Evolutionary conservation across 1,140 invertebrate genomes (phyloP), one percentile per base, ranked within the genome.

Genomic region (Pissodes strobi): DNA sequence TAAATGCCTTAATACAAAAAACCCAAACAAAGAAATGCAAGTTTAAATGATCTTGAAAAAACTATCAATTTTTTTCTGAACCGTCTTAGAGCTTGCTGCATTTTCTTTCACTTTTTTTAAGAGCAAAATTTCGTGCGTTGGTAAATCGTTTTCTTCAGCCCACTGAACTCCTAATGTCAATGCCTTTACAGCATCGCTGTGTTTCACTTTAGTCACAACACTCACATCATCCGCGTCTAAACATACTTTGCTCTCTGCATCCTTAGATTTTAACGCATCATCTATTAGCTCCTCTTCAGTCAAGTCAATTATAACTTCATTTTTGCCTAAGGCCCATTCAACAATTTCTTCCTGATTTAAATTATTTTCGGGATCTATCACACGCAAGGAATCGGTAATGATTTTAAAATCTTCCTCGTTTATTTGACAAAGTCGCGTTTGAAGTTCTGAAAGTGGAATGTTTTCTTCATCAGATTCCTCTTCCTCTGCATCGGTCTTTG

Each of bases 281-380:
- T 30, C 12, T 30, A 30, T 30, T 30, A 30, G 4, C 5, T 30
- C 27, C 12, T 55, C 25, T 55, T 55, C 52, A 45, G 27, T 55
- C 18, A 45, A 39, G 25, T 55, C 52, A 10, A 55, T 18, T 43
- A 39, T 13, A 22, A 39, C 27, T 43, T 55, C 52, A 13, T 55
- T 55, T 55, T 55, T n/a, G n/a, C 52, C 52, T 45, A 55, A 45
- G 8, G 52, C 52, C 52, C 52, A 55, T 18, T 55, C 27, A 43
- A 39, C 18, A 55, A 49, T 49, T 12, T 49, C 46, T 9, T 21
- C 15, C 8, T 15, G 8, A 52, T 18, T 34, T 34, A 34, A 52
- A 18, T 52, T 18, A 34, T 52, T 52, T 34, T 52, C 25, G 12
- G 49, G 49, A 34, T 52, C 49, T 34, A 52, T 34, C 5, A 52